Evolutionary conservation across 2,113 vertebrate genomes (phyloP).

Genomic region (Telmatochromis brichardi): DNA sequence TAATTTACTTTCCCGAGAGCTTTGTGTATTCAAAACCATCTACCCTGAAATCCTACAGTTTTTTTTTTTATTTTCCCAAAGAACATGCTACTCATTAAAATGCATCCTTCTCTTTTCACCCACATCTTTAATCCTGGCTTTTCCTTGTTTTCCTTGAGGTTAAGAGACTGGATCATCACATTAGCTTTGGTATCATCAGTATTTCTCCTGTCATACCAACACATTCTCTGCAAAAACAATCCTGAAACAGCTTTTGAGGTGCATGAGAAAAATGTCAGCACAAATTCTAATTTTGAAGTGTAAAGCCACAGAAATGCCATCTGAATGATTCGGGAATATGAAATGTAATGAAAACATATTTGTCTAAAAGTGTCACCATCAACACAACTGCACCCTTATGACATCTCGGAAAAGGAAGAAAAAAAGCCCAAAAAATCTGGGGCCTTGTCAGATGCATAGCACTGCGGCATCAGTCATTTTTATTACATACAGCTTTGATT

Average conservation of each 20-base stretch:
- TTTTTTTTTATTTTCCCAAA: neutral
- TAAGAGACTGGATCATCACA: neutral
- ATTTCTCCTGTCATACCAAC: neutral
- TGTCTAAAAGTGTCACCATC: slow-evolving; percentile 53
- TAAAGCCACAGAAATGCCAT: slow-evolving; percentile 55
- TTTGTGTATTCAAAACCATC: neutral
- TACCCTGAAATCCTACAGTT: neutral
- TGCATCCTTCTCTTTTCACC: neutral
- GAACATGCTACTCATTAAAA: neutral
- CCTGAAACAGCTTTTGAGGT: slow-evolving; percentile 16
- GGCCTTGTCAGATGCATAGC: slow-evolving; percentile 25
- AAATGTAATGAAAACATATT: slow-evolving; percentile 61
- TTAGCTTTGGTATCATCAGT: neutral
- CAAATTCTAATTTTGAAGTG: slow-evolving; percentile 36
- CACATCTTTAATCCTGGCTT: neutral
- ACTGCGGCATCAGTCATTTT: slow-evolving; percentile 45
- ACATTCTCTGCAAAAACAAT: neutral
- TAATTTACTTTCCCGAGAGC: neutral
- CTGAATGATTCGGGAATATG: slow-evolving; percentile 37
- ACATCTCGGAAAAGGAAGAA: neutral
- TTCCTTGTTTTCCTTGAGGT: neutral
- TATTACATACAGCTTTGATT: slow-evolving; percentile 44
- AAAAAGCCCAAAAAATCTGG: neutral
- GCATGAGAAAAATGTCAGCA: slow-evolving; percentile 51
- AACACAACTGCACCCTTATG: slow-evolving; percentile 34